A percentile compares a stretch with the other conserved stretches of the same genome.
phyloP scores from a whole-genome alignment of 2,797 vertebrate genomes.

The Poecilia picta region DNA sequence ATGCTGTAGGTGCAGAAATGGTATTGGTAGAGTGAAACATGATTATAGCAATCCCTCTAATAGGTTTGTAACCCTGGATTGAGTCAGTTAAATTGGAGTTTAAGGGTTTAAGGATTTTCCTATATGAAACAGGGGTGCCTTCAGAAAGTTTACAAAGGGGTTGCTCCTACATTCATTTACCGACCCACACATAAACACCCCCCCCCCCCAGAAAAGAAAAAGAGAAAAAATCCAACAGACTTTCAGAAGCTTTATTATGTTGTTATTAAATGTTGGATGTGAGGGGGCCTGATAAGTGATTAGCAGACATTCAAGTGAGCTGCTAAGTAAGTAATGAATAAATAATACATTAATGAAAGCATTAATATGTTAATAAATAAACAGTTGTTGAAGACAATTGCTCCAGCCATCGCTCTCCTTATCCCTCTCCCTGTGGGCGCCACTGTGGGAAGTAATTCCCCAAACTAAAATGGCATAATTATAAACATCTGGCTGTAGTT shows the following conservation, averaged over 20 bases:
- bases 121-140: not conserved
- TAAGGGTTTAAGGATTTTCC: slow-evolving; percentile 21
- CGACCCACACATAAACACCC: no score
- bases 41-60: slow-evolving; percentile 62
- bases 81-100: slow-evolving; percentile 51
- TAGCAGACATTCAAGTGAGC: not conserved
- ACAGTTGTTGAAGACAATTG: not conserved
- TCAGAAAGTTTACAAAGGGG: not conserved
- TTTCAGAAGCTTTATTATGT: not conserved
- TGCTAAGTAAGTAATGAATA: not conserved
- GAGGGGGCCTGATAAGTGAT: not conserved
- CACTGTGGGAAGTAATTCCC: not conserved
- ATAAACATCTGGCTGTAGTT: slow-evolving; percentile 10
- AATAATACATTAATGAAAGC: not conserved
- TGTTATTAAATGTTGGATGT: not conserved
- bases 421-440: not conserved
- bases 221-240: not conserved
- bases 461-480: slow-evolving; percentile 15
- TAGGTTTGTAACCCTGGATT: slow-evolving; percentile 49
- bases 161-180: not conserved
- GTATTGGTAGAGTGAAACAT: slow-evolving; percentile 50
- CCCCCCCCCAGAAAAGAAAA: not conserved
- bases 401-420: not conserved
- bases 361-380: not conserved
- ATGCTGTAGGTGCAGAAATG: slow-evolving; percentile 58